These are phyloP conservation scores for Leiothrix lutea DNA, from an alignment of 2,113 vertebrate genomes.

Conservation along the genomic window DNA sequence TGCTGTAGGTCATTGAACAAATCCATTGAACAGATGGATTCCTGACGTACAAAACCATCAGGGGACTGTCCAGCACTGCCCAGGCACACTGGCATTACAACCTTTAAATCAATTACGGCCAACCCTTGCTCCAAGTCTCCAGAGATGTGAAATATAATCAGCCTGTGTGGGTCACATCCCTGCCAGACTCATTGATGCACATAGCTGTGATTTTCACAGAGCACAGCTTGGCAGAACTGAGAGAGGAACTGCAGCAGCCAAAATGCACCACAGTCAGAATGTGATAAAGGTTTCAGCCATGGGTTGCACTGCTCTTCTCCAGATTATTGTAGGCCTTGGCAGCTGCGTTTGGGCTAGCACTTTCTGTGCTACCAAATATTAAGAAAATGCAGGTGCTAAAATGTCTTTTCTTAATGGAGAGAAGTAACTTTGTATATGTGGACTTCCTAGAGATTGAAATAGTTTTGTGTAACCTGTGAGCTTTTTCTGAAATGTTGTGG, in stretches of 20 bases:
- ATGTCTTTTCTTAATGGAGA: not conserved
- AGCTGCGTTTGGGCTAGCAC: not conserved
- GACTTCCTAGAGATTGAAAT: not conserved
- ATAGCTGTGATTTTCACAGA: not conserved
- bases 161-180: not conserved
- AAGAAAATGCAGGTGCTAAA: not conserved
- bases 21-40: not conserved
- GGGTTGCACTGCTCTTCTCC: not conserved
- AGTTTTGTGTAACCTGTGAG: not conserved
- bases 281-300: not conserved
- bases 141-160: not conserved
- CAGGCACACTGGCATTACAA: not conserved
- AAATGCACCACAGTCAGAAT: constrained; percentile 12
- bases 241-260: constrained; percentile 25
- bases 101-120: not conserved
- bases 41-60: not conserved
- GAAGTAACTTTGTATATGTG: not conserved
- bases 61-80: not conserved
- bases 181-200: not conserved
- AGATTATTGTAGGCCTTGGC: not conserved
- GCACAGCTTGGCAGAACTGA: not conserved
- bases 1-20: constrained; percentile 9
- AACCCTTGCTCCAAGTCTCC: not conserved
- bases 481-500: not conserved
- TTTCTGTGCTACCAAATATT: not conserved